Percentiles rank a stretch among this genome's conserved stretches.
These are phyloP conservation scores for Meriones unguiculatus DNA, from an alignment of 2,113 vertebrate genomes.

Conservation along the genomic window DNA sequence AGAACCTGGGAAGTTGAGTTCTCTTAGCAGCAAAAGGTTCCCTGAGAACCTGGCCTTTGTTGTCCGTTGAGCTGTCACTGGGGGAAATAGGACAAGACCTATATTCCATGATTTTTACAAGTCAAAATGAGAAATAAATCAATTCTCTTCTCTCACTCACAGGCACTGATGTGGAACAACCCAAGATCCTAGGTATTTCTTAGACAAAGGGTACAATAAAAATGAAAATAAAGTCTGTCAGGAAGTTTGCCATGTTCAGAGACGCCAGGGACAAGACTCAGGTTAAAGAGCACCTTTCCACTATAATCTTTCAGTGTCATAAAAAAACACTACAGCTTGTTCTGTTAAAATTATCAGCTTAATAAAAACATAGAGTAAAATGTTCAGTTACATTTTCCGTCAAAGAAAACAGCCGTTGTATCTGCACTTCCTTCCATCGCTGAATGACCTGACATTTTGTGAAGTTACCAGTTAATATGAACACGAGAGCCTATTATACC, in stretches of 20 bases:
- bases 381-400: slow-evolving; percentile 16
- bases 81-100: not conserved
- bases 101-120: slow-evolving; percentile 48
- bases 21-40: too few relatives aligned
- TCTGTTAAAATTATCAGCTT: not conserved
- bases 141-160: not conserved
- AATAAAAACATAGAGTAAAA: not conserved
- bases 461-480: slow-evolving; percentile 1
- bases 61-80: not conserved
- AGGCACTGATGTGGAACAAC: slow-evolving; percentile 30
- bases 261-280: not conserved
- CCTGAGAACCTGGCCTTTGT: not conserved
- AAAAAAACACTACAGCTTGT: not conserved
- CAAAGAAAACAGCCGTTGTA: not conserved
- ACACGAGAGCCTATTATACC: not conserved
- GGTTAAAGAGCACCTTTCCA: not conserved
- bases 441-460: not conserved
- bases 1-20: not conserved
- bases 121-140: slow-evolving; percentile 50
- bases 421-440: not conserved
- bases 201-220: not conserved
- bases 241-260: not conserved
- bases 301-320: not conserved
- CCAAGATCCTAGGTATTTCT: not conserved
- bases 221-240: not conserved